A percentile compares a stretch with the other conserved stretches of the same genome.
Evolutionary conservation across 2,797 vertebrate species (phyloP).

Genomic region (Coendou prehensilis): DNA sequence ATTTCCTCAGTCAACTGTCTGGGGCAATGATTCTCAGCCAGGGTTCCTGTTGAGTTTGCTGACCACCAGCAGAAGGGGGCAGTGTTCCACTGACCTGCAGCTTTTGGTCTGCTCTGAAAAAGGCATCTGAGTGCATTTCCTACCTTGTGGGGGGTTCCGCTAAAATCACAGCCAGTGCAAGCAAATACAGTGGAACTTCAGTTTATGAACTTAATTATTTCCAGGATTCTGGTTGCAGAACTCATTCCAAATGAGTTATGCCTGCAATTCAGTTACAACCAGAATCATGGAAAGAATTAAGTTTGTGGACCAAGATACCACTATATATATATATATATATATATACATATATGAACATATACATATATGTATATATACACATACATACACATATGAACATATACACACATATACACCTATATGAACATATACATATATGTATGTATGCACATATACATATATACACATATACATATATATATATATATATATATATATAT

Average conservation of each 20-base stretch:
- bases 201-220: neutral
- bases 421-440: too few relatives aligned
- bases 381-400: too few relatives aligned
- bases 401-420: too few relatives aligned
- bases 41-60: neutral
- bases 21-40: neutral
- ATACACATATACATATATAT: too few relatives aligned
- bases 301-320: too few relatives aligned
- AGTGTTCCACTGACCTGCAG: neutral
- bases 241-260: neutral
- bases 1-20: neutral
- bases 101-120: neutral
- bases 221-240: neutral
- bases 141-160: neutral
- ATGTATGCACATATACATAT: too few relatives aligned
- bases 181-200: neutral
- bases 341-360: too few relatives aligned
- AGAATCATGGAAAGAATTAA: neutral
- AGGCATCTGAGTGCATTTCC: neutral
- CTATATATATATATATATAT: too few relatives aligned
- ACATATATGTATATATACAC: too few relatives aligned
- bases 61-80: neutral
- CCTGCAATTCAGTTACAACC: neutral
- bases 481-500: neutral
- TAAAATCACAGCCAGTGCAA: neutral